These are phyloP conservation scores for cat (Felis catus) DNA, from an alignment of 2,113 vertebrate species.

Conservation along the genomic window F.catus_Fca126_mat1.0 CM031415.1:88303001-88303500, in stretches of 20 bases:
- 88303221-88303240: conserved; percentile 87
- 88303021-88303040: neutral
- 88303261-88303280: conserved; percentile 91
- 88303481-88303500: conserved; percentile 92
- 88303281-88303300: conserved; percentile 89
- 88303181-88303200: conserved; percentile 84
- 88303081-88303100: conserved; percentile 73
- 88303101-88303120: conserved; percentile 70
- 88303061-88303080: conserved; percentile 58
- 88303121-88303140: conserved; percentile 64
- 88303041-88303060: conserved; percentile 57
- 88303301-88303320: conserved; percentile 91
- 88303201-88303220: conserved; percentile 85
- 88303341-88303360: conserved; percentile 87
- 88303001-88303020: neutral
- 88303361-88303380: conserved; percentile 87
- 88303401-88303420: conserved; percentile 92
- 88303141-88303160: conserved; percentile 78
- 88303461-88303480: conserved; percentile 94
- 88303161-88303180: conserved; percentile 86
- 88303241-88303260: conserved; percentile 82
- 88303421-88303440: conserved; percentile 91
- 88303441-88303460: conserved; percentile 92
- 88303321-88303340: conserved; percentile 89
- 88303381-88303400: conserved; percentile 87